Evolutionary conservation across 2,888 invertebrate genomes (phyloP).

Genomic region (Drosophila aldrichi): DNA sequence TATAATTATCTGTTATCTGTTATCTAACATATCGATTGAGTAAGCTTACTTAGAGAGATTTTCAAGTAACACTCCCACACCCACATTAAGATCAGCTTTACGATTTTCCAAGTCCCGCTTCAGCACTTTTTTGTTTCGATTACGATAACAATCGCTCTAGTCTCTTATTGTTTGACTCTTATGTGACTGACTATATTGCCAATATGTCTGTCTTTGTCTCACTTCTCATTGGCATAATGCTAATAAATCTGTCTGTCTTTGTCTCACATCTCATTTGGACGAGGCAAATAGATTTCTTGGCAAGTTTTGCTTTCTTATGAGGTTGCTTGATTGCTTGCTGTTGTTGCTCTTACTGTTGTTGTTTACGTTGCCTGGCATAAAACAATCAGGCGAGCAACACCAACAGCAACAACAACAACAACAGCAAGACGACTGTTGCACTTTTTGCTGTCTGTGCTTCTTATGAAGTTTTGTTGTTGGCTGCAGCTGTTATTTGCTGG

Average conservation of each 20-base stretch:
- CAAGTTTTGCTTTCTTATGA: slow-evolving; percentile 30
- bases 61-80: background rate
- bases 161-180: slow-evolving; percentile 13
- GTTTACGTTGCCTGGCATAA: slow-evolving; percentile 60
- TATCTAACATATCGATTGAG: too few species aligned
- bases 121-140: slow-evolving; percentile 9
- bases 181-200: slow-evolving; percentile 7
- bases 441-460: slow-evolving; percentile 30
- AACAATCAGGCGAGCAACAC: slow-evolving; percentile 48
- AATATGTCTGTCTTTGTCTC: background rate
- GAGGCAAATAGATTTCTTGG: slow-evolving; percentile 52
- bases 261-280: slow-evolving; percentile 21
- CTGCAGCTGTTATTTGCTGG: slow-evolving; percentile 50
- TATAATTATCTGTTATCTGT: too few species aligned
- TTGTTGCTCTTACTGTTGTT: slow-evolving; percentile 35
- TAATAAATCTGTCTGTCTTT: background rate
- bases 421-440: slow-evolving; percentile 47
- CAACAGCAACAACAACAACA: slow-evolving; percentile 40
- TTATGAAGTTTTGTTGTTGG: slow-evolving; percentile 40
- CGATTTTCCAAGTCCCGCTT: background rate
- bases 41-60: too few species aligned
- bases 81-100: background rate
- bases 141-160: slow-evolving; percentile 6
- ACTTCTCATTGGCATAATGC: slow-evolving; percentile 9
- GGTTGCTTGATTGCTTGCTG: slow-evolving; percentile 24